Evolutionary conservation across 2,113 vertebrate species (phyloP).

Genomic region (Petroica traversi): DNA sequence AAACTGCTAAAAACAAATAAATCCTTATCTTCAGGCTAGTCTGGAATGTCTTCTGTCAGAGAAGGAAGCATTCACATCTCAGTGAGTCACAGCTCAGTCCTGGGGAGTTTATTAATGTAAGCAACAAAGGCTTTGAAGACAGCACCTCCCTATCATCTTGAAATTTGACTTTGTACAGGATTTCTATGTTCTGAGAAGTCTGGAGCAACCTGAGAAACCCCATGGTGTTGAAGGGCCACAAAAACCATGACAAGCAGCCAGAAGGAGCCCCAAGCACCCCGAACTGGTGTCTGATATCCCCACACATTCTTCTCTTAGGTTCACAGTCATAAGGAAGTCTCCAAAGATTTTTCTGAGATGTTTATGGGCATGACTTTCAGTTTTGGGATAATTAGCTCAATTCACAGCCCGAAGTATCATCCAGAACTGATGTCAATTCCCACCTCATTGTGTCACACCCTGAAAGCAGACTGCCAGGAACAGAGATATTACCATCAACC

Average conservation of each 20-base stretch:
- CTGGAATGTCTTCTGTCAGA: neutral
- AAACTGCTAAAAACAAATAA: neutral
- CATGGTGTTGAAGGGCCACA: neutral
- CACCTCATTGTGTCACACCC: neutral
- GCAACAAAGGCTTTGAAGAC: neutral
- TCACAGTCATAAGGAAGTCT: fast-evolving
- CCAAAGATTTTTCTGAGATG: neutral
- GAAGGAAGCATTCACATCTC: neutral
- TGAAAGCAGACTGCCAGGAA: neutral
- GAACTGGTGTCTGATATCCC: too few species aligned
- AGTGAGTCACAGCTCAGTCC: neutral
- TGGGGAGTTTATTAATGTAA: neutral
- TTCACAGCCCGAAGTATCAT: neutral
- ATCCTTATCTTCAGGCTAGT: neutral
- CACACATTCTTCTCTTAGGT: neutral
- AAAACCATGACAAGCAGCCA: neutral
- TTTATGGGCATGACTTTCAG: neutral
- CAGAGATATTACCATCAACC: neutral
- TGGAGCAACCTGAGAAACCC: neutral
- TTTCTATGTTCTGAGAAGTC: neutral
- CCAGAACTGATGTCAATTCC: neutral
- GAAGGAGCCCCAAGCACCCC: neutral
- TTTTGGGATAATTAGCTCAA: neutral
- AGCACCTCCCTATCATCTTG: neutral
- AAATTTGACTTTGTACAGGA: neutral